phyloP scores from a whole-genome alignment of 2,888 invertebrate genomes.

The Cantharis lateralis region DNA sequence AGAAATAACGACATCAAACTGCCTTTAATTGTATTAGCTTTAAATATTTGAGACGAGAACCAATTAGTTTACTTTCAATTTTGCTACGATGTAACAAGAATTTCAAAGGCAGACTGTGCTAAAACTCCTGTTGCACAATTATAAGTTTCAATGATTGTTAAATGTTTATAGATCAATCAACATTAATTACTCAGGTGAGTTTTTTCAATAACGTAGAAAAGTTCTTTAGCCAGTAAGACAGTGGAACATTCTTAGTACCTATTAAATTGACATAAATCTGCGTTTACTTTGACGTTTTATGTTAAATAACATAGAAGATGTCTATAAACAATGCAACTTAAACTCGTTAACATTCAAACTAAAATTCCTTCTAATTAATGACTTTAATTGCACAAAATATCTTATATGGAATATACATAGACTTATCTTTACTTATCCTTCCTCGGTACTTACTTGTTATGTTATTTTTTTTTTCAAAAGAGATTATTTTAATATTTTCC shows the following conservation, averaged over 20 bases:
- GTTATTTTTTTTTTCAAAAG: background rate
- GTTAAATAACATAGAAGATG: conserved; percentile 16
- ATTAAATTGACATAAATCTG: conserved; percentile 29
- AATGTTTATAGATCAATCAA: background rate
- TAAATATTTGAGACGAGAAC: background rate
- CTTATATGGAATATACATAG: conserved; percentile 20
- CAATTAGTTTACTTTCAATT: background rate
- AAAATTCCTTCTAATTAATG: conserved; percentile 31
- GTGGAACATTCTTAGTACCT: conserved; percentile 7
- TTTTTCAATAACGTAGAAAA: background rate
- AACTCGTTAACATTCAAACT: conserved; percentile 16
- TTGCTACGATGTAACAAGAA: background rate
- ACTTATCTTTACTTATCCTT: background rate
- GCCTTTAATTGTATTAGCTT: background rate
- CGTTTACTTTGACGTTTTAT: conserved; percentile 16
- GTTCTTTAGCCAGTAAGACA: background rate
- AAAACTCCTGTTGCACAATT: background rate
- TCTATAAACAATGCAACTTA: conserved; percentile 24
- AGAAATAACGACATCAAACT: background rate
- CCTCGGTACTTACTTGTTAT: background rate
- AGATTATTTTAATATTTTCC: background rate
- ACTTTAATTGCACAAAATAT: conserved; percentile 25
- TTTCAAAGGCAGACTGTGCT: background rate
- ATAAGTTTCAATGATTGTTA: background rate
- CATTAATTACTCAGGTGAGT: background rate